Conservation (phyloP, 1,140 invertebrate species). For the Platyscapa corneri region DNA sequence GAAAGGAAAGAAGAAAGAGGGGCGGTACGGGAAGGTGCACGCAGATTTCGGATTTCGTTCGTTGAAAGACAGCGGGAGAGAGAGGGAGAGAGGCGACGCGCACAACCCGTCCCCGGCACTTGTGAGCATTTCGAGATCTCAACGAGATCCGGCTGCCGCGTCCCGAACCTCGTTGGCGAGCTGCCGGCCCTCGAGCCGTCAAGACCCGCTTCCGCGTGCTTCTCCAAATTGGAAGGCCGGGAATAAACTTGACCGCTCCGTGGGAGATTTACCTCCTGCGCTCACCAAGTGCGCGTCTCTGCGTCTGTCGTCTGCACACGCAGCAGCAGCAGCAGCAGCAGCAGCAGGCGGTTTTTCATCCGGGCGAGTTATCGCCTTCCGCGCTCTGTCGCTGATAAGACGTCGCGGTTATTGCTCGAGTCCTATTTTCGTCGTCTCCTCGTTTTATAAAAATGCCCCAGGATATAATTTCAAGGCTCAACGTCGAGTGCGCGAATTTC, state of each 20-base stretch:
- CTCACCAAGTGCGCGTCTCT: neutral
- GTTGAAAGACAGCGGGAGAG: conserved; percentile 11
- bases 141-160: neutral
- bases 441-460: too few species aligned
- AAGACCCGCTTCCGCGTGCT: conserved; percentile 20
- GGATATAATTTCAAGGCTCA: too few species aligned
- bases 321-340: too few species aligned
- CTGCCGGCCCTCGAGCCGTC: too few species aligned
- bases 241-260: conserved; percentile 9
- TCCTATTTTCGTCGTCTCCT: too few species aligned
- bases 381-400: too few species aligned
- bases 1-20: neutral
- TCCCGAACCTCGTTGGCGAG: neutral
- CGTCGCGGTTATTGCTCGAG: too few species aligned
- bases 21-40: neutral
- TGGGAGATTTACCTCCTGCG: neutral
- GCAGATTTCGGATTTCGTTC: neutral
- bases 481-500: too few species aligned
- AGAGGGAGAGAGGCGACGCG: conserved; percentile 38
- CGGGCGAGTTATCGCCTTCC: too few species aligned
- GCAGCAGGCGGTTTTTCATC: too few species aligned
- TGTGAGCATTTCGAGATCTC: conserved; percentile 56
- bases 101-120: conserved; percentile 41
- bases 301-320: too few species aligned
- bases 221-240: conserved; percentile 2